phyloP scores from a whole-genome alignment of 92 coral and sea anemone genomes.

The Galaxea fascicularis region DNA sequence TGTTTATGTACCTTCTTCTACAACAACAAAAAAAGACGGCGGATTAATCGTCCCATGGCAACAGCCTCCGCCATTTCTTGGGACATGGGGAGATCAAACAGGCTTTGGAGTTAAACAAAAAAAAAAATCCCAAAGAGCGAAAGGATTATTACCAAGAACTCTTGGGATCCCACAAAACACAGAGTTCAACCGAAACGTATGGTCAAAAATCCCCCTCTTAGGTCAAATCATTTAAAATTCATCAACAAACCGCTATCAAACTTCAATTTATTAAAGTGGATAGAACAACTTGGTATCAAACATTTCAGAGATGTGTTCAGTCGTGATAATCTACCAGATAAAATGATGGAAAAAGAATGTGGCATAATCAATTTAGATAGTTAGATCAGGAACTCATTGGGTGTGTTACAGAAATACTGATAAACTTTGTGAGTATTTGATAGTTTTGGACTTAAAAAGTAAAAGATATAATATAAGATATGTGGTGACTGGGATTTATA shows the following conservation, averaged over 20 bases:
- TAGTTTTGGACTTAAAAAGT: neutral
- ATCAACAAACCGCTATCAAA: conserved; percentile 13
- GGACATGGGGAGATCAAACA: conserved; percentile 6
- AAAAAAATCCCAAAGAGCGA: neutral
- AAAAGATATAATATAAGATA: conserved; percentile 17
- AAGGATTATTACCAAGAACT: neutral
- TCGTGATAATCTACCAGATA: conserved; percentile 13
- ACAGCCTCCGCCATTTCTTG: neutral
- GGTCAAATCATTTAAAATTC: neutral
- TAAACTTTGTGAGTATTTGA: conserved; percentile 40
- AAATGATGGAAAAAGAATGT: neutral
- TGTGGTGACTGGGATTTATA: conserved; percentile 35
- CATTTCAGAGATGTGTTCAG: neutral
- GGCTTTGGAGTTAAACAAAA: conserved; percentile 16
- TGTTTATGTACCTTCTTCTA: neutral
- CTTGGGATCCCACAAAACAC: conserved; percentile 14
- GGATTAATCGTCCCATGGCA: neutral
- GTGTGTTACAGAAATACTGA: conserved; percentile 22
- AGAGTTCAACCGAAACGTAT: too few relatives aligned
- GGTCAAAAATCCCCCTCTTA: neutral
- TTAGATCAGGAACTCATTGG: conserved; percentile 25
- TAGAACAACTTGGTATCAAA: conserved; percentile 12
- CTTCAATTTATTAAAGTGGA: conserved; percentile 12
- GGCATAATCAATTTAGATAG: conserved; percentile 27
- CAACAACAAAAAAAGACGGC: neutral